Evolutionary conservation across 2,888 invertebrate species (phyloP), one percentile per base, ranked within the genome.

Genomic region (Molanna angustata): DNA sequence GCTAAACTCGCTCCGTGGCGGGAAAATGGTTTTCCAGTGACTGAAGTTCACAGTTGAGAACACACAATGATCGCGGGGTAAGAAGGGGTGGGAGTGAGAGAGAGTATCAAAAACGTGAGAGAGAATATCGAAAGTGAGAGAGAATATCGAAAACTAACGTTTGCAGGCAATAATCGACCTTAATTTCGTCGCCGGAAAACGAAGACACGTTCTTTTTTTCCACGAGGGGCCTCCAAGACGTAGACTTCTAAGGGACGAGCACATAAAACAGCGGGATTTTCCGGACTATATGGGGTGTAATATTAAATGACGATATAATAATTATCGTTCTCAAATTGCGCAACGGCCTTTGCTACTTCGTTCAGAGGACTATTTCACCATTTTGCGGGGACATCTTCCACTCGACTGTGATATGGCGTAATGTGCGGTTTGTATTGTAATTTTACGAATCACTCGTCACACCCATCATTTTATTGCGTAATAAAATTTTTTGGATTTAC

Each of bases 1-100:
- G 50, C 50, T 17, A 50, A 50, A 50, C 43, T 50, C 49, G 49
- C 49, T 52, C 51, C 44, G 46, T 49, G 56, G 57, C 58, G 49
- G 52, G 46, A 43, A 54, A 73, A 73, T 69, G 71, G 69, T 71
- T 68, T 73, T 72, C 73, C 64, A 67, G 70, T 71, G 72, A 72
- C 70, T 70, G 72, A 73, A 51, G 49, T 59, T 57, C 52, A 54
- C 59, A 56, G 57, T 54, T 46, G 54, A 59, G 49, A 46, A 41
- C 19, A 52, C 57, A 56, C 59, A 59, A 54, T 49, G 54, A 54
- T 54, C 48, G 53, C 47, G 49, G 33, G 17, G 18, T 14, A 17
- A 35, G 31, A 42, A 18, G 39, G 47, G 19, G 42, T 13, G 20
- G 20, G n/a, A 17, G 32, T n/a, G 19, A 33, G 14, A 47, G n/a